Base-by-base conservation (phyloP, 2,888 invertebrate species). In the Druceiella hillmani region DNA sequence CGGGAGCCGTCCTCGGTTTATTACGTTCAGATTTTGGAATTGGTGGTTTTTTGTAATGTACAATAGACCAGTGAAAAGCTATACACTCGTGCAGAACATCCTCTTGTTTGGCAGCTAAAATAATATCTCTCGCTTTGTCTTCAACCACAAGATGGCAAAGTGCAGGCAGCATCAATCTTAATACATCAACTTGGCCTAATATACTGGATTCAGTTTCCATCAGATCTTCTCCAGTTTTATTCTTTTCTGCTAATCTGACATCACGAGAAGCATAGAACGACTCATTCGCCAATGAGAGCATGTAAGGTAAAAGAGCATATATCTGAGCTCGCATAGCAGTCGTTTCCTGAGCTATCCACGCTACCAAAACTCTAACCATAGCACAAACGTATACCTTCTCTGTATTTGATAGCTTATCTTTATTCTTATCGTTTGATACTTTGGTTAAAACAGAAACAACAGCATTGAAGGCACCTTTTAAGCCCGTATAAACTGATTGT, bases 321-420 rank as follows among this genome's bases (percentile, higher is more conserved):
- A 92, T 79, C 58, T 88, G 87, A 27, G 83, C 78, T 17, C 89
- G 78, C 83, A 90, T 84, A 0, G 90, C 88, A 2, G 86, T 82
- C 1, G 90, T 89, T 66, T 93, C 92, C 64, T 91, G 90, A 1
- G 89, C 87, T 52, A 93, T 66, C 91, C 91, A 92, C n/a, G 89
- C 81, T 9, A 87, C 82, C 34, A 92, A 62, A 20, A 90, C 86
- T 49, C 92, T 73, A 6, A 92, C 83, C 62, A 87, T 84, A 3
- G 87, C 87, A 65, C 84, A 84, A n/a, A 89, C 75, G 62, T 88
- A 87, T 33, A 83, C 69, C 59, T 83, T 85, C 52, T 88, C 87
- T 39, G 76, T 74, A 38, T 79, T 73, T 32, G 79, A 78, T 11
- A 79, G 66, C 42, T 77, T 75, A 44, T 84, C 83, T 51, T 77